These are phyloP conservation scores for Melitaea cinxia DNA, from an alignment of 1,140 invertebrate genomes.

Conservation along the genomic window DNA sequence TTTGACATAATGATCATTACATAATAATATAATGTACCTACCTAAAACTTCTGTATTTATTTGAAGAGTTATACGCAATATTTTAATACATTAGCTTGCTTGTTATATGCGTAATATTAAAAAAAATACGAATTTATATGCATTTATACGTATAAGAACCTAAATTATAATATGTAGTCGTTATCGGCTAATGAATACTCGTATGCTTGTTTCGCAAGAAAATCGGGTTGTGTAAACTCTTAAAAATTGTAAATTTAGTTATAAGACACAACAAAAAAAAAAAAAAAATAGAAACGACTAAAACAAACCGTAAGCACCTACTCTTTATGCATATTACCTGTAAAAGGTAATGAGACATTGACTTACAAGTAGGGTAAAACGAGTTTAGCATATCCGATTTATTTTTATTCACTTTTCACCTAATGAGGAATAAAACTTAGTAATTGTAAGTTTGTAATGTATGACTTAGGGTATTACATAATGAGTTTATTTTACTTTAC, in stretches of 20 bases:
- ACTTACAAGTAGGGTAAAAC: slow-evolving; percentile 39
- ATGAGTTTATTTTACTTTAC: slow-evolving; percentile 30
- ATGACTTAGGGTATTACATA: slow-evolving; percentile 28
- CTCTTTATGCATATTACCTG: slow-evolving; percentile 18
- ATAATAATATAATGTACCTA: background rate
- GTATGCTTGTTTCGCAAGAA: no score
- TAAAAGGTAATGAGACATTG: slow-evolving; percentile 38
- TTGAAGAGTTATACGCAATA: no score
- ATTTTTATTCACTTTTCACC: slow-evolving; percentile 41
- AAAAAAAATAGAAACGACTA: background rate
- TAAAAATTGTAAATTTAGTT: no score
- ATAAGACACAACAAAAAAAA: no score
- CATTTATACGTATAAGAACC: no score
- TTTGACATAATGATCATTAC: background rate
- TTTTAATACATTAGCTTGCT: no score
- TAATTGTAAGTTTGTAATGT: slow-evolving; percentile 25
- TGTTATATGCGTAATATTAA: no score
- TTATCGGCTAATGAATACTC: no score
- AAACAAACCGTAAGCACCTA: slow-evolving; percentile 12
- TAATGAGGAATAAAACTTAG: slow-evolving; percentile 33
- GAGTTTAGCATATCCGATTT: slow-evolving; percentile 41
- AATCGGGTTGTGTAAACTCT: no score
- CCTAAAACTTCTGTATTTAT: no score
- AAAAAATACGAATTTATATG: no score
- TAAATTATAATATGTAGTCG: no score